Evolutionary conservation across 2,888 invertebrate genomes (phyloP).

Genomic region (Drosophila testacea): DNA sequence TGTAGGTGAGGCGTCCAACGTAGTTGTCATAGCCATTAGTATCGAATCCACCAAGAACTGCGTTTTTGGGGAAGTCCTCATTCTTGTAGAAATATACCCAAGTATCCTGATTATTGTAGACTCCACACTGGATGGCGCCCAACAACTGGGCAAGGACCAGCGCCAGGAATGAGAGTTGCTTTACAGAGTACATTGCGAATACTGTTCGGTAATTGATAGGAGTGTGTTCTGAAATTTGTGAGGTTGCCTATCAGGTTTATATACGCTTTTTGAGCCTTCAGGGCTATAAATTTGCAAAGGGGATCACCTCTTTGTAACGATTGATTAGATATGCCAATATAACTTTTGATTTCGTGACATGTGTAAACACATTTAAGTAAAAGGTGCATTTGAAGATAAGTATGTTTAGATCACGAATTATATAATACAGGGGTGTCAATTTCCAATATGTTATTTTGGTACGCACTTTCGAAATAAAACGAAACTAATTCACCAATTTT

Average conservation of each 20-base stretch:
- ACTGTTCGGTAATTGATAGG: conserved; percentile 8
- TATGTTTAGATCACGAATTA: not conserved
- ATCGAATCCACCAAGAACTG: conserved; percentile 54
- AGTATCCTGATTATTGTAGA: conserved; percentile 39
- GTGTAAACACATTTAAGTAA: not conserved
- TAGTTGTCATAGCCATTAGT: conserved; percentile 54
- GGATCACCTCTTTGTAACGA: not conserved
- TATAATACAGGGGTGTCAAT: not conserved
- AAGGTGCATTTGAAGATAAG: not conserved
- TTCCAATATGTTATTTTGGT: not conserved
- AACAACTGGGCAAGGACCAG: conserved; percentile 47
- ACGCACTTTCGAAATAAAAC: too few species aligned
- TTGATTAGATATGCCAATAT: conserved; percentile 34
- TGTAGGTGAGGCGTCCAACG: conserved; percentile 45
- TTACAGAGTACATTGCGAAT: conserved; percentile 38
- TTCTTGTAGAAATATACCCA: conserved; percentile 37
- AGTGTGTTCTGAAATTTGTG: conserved; percentile 5
- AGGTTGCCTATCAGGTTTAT: not conserved
- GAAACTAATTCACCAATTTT: too few species aligned
- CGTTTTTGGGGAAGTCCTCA: conserved; percentile 36
- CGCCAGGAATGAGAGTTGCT: conserved; percentile 22
- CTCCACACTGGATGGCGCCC: conserved; percentile 36
- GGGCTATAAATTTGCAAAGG: conserved; percentile 2
- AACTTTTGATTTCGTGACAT: conserved; percentile 1
- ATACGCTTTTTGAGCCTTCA: conserved; percentile 10